Evolutionary conservation across 2,113 vertebrate species (phyloP).

Genomic region (Psammodynastes pulverulentus): DNA sequence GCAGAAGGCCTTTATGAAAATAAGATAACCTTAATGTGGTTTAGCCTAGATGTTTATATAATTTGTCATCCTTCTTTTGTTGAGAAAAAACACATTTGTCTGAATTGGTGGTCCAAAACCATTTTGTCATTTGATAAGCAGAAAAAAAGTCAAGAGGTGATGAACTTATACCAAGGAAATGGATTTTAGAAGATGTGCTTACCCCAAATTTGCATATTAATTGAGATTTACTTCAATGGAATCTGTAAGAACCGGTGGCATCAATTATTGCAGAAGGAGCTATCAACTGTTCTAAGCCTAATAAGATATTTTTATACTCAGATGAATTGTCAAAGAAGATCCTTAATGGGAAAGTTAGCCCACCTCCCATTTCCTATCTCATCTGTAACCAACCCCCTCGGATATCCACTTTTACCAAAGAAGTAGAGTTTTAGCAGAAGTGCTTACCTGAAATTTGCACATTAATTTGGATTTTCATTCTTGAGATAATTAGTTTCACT

Average conservation of each 20-base stretch:
- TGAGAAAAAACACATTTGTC: not conserved
- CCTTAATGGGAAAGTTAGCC: not conserved
- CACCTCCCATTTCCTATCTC: not conserved
- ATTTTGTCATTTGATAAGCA: slow-evolving; percentile 9
- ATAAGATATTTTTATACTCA: not conserved
- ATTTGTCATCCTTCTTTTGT: not conserved
- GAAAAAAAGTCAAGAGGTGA: not conserved
- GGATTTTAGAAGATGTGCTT: not conserved
- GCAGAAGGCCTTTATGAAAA: not conserved
- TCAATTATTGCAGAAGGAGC: slow-evolving; percentile 4
- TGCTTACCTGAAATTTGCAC: slow-evolving; percentile 5
- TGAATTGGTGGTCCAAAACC: not conserved
- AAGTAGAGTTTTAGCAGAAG: not conserved
- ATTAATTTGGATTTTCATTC: slow-evolving; percentile 13
- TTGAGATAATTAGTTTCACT: slow-evolving; percentile 13
- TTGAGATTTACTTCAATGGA: slow-evolving; percentile 8
- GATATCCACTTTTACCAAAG: slow-evolving; percentile 2
- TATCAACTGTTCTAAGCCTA: not conserved
- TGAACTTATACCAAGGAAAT: not conserved
- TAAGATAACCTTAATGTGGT: not conserved
- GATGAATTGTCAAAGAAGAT: not conserved
- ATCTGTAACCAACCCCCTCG: not conserved
- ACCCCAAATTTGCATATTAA: slow-evolving; percentile 13
- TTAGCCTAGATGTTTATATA: not conserved
- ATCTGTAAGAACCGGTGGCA: slow-evolving; percentile 1